These are phyloP conservation scores for Drosophila melanica DNA, from an alignment of 1,140 invertebrate species.

Conservation along the genomic window DNA sequence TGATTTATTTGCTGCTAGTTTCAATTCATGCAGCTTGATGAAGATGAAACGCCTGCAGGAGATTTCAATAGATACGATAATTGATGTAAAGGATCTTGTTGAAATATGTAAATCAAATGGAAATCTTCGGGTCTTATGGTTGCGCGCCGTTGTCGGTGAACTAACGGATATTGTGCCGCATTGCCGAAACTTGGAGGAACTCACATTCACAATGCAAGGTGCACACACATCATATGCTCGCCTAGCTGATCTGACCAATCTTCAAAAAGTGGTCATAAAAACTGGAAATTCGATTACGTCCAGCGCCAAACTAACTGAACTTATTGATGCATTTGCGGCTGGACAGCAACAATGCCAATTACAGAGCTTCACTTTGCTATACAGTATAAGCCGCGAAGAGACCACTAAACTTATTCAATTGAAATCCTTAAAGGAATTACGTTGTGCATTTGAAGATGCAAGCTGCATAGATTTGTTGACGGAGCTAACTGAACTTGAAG, in stretches of 20 bases:
- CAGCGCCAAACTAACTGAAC: background rate
- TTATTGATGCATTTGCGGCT: slow-evolving; percentile 6
- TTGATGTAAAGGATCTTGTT: slow-evolving; percentile 5
- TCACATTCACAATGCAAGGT: slow-evolving; percentile 9
- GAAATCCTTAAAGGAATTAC: slow-evolving; percentile 2
- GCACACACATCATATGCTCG: background rate
- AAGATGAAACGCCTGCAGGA: slow-evolving; percentile 7
- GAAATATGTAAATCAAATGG: slow-evolving; percentile 10
- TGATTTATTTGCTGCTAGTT: slow-evolving; percentile 1
- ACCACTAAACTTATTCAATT: slow-evolving; percentile 15
- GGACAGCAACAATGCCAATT: slow-evolving; percentile 1
- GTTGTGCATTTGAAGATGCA: slow-evolving; percentile 13
- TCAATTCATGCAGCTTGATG: background rate
- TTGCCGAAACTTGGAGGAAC: slow-evolving; percentile 11
- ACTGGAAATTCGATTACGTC: slow-evolving; percentile 1
- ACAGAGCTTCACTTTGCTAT: slow-evolving; percentile 1
- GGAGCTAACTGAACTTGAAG: slow-evolving; percentile 19
- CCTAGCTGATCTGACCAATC: slow-evolving; percentile 6
- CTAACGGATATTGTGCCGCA: slow-evolving; percentile 10
- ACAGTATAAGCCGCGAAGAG: slow-evolving; percentile 7
- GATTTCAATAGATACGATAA: slow-evolving; percentile 6
- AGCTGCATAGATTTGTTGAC: slow-evolving; percentile 28
- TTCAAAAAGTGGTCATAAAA: slow-evolving; percentile 8
- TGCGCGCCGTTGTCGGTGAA: slow-evolving; percentile 16
- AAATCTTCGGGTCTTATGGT: slow-evolving; percentile 13